Base-by-base conservation (phyloP, 2,888 invertebrate species). In the Acronicta psi region DNA sequence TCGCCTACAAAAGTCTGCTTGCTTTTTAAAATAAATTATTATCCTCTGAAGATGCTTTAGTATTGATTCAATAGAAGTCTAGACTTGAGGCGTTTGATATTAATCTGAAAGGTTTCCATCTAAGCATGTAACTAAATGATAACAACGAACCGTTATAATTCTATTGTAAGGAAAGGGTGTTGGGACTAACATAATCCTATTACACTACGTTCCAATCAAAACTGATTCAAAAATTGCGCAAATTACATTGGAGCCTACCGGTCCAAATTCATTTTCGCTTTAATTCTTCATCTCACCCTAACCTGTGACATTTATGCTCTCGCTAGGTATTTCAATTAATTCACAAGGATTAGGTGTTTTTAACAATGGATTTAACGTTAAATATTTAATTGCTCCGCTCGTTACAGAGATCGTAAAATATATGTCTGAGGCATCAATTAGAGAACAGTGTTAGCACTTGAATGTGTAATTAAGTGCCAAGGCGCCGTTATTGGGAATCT, bases 351-450 rank as follows among this genome's bases (percentile, higher is more conserved):
- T 67, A 69, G 51, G 63, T 71, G 73, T 77, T 77, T 77, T 73
- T 68, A 71, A 73, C 69, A 73, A 71, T 76, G 65, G 53, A 66
- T 75, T 75, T 59, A 75, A 78, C 77, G 65, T 84, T 77, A 83
- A 86, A 84, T 85, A 85, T 86, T 86, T 85, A 84, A 87, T 85
- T 86, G 80, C 75, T 75, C 49, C 72, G 68, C 79, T 84, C 83
- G 82, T 82, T 83, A 81, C 76, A 72, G 75, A 69, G 69, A 69
- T 85, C 81, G 81, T 84, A 87, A 88, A 87, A 80, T 83, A 80
- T 79, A 74, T 81, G 80, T 79, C 81, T 80, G 76, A 83, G 81
- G 78, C 82, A 82, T 86, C 86, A 87, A 88, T 89, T 88, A 86
- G 69, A 75, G 82, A 79, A 82, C 80, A 82, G 79, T 83, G 73